phyloP scores from a whole-genome alignment of 2,888 invertebrate genomes.

The Melinaea menophilus region DNA sequence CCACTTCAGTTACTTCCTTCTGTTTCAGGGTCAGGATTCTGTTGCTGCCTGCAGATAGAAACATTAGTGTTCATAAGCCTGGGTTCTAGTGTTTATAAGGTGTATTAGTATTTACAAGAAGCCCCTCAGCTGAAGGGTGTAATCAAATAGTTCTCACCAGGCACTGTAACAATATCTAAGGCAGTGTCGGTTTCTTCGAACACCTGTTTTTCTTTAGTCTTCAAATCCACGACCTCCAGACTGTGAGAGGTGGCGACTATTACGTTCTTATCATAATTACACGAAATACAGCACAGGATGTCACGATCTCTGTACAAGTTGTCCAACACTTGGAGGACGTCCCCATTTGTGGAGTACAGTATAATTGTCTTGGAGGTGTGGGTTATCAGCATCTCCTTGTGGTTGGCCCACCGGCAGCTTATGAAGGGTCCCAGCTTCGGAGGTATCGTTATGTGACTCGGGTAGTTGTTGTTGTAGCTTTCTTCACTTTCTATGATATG shows the following conservation, averaged over 20 bases:
- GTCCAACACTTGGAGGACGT: slow-evolving; percentile 47
- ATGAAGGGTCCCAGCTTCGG: slow-evolving; percentile 53
- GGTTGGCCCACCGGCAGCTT: slow-evolving; percentile 63
- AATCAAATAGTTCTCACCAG: slow-evolving; percentile 47
- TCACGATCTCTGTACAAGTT: slow-evolving; percentile 51
- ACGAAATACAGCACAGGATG: slow-evolving; percentile 56
- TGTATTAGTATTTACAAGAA: neutral
- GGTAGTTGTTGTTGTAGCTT: slow-evolving; percentile 52
- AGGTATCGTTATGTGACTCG: slow-evolving; percentile 49
- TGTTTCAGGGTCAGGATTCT: slow-evolving; percentile 62
- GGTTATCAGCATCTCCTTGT: slow-evolving; percentile 55
- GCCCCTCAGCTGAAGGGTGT: neutral
- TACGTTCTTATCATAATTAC: slow-evolving; percentile 57
- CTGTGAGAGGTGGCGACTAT: slow-evolving; percentile 49
- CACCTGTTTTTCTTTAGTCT: slow-evolving; percentile 51
- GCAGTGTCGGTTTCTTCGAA: slow-evolving; percentile 56
- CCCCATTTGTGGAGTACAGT: slow-evolving; percentile 53
- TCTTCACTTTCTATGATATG: slow-evolving; percentile 58
- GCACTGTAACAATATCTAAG: slow-evolving; percentile 56
- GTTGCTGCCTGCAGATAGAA: slow-evolving; percentile 51
- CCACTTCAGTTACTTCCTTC: slow-evolving; percentile 44
- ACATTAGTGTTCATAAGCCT: too few relatives aligned
- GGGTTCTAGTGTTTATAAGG: too few relatives aligned
- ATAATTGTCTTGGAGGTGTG: slow-evolving; percentile 62
- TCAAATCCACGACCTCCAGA: slow-evolving; percentile 56